Evolutionary conservation across 1,140 invertebrate genomes (phyloP).

Genomic region (Aplysia californica): DNA sequence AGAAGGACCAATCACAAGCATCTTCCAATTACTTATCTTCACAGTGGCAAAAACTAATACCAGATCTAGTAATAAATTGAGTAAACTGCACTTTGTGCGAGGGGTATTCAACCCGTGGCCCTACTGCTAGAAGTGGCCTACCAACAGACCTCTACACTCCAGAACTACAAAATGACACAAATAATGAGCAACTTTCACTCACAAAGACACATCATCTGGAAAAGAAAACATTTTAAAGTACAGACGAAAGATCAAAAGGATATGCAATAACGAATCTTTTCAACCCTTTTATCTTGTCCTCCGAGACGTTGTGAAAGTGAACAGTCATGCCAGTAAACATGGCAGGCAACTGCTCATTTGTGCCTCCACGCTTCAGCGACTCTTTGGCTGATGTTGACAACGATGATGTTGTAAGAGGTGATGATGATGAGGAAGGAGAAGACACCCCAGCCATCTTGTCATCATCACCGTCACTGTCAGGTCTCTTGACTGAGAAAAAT

Average conservation of each 20-base stretch:
- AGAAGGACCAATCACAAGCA: no score
- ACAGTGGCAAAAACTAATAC: no score
- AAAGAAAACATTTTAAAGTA: background rate
- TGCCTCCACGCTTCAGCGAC: background rate
- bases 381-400: background rate
- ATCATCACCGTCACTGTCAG: background rate
- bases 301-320: constrained; percentile 46
- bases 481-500: background rate
- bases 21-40: no score
- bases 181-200: background rate
- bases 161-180: background rate
- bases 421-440: background rate
- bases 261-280: constrained; percentile 61
- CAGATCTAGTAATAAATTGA: no score
- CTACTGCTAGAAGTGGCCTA: background rate
- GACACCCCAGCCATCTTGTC: background rate
- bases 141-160: background rate
- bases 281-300: constrained; percentile 44
- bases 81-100: no score
- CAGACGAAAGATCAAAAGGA: constrained; percentile 44
- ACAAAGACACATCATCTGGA: background rate
- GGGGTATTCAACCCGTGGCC: background rate
- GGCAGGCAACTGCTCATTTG: constrained; percentile 15
- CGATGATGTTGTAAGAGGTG: background rate
- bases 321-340: constrained; percentile 45